Percentiles rank a stretch among this genome's conserved stretches.
Evolutionary conservation across 2,888 invertebrate species (phyloP).

Genomic region (Merodon equestris): DNA sequence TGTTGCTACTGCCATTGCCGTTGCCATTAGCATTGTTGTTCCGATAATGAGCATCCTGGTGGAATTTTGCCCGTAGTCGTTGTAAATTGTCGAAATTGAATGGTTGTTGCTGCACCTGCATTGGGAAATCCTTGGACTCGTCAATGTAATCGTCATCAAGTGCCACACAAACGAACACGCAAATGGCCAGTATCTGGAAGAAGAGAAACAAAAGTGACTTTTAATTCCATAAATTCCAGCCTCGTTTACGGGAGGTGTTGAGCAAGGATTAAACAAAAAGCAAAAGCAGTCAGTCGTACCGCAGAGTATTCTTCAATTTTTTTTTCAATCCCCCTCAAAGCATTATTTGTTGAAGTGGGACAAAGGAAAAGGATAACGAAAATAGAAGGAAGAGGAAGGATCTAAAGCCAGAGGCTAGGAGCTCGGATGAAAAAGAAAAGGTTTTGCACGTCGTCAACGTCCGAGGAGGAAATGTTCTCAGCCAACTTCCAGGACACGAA

Average conservation of each 20-base stretch:
- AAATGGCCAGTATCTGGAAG: slow-evolving; percentile 49
- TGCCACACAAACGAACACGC: slow-evolving; percentile 46
- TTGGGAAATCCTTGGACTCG: slow-evolving; percentile 19
- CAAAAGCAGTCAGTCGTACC: no score
- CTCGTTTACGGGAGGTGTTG: no score
- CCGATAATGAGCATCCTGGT: slow-evolving; percentile 26
- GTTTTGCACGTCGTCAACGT: slow-evolving; percentile 46
- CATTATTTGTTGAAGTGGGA: slow-evolving; percentile 33
- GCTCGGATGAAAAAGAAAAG: slow-evolving; percentile 22
- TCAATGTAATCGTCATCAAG: slow-evolving; percentile 53
- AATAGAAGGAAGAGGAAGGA: slow-evolving; percentile 2
- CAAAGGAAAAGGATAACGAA: slow-evolving; percentile 16
- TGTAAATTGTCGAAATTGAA: slow-evolving; percentile 54
- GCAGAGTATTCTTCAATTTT: no score
- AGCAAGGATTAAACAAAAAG: no score
- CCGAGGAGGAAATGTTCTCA: slow-evolving; percentile 47
- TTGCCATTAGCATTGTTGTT: slow-evolving; percentile 6
- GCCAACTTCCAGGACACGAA: slow-evolving; percentile 44
- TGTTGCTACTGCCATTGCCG: slow-evolving; percentile 6
- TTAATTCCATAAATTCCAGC: no score
- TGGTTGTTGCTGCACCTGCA: slow-evolving; percentile 32
- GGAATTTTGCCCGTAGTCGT: slow-evolving; percentile 43
- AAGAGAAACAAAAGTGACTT: slow-evolving; percentile 9
- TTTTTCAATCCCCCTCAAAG: background rate
- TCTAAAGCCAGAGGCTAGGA: background rate